Evolutionary conservation across 1,140 invertebrate species (phyloP), one percentile per base, ranked within the genome.

Genomic region (Drosophila tsacasi): DNA sequence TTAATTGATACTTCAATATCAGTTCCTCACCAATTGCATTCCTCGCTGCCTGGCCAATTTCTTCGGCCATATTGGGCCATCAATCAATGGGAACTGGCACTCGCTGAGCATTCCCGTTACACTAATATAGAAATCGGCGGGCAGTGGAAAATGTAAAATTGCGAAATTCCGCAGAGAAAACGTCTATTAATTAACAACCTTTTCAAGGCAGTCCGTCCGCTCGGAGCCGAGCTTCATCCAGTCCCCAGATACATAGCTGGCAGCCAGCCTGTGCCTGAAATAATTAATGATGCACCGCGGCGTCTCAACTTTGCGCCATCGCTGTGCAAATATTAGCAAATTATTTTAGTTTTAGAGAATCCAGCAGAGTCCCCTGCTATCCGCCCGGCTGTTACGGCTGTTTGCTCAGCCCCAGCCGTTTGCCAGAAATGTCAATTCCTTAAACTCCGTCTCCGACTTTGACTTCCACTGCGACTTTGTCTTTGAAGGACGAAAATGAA

Each of bases 281-380:
- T 89, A 89, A 89, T 89, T 89, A 89, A 89, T 89, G 85, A 90
- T 89, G 85, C 81, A 67, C 69, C 84, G 58, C 76, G 76, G 67
- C 57, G 64, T 57, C 76, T 74, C 76, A 79, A 73, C 76, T 80
- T 76, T 64, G 76, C 83, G 87, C 83, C 80, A 71, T 72, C 58
- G 84, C 85, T 91, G 87, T 91, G 89, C 84, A 91, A 91, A 91
- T 91, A 91, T 91, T 91, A 84, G 89, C 89, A 91, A 91, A 91
- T 91, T 91, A 91, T 90, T 91, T 84, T 91, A 91, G 85, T 89
- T 89, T 87, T 81, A 66, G 78, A 81, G 72, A 90, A 85, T 90
- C 71, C 78, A 35, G 46, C 58, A 23, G 19, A 3, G 37, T 54
- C 50, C 27, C n/a, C 23, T 25, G 52, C 19, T 35, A n/a, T n/a